Evolutionary conservation across 2,888 invertebrate species (phyloP).

Genomic region (Ischnus inquisitorius): DNA sequence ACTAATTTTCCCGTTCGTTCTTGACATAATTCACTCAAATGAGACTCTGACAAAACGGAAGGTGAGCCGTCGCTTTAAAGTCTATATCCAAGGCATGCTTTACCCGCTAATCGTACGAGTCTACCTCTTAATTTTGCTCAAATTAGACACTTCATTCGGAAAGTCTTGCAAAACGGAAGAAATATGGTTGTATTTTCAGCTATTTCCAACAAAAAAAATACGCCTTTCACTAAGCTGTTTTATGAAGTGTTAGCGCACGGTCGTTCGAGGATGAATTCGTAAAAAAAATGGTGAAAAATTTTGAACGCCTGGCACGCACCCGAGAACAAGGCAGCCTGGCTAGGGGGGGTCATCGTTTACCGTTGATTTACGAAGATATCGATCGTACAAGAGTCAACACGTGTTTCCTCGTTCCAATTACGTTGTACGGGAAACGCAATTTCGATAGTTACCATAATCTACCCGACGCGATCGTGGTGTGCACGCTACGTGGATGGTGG

Average conservation of each 20-base stretch:
- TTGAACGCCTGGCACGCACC: background rate
- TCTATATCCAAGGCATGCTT: no score
- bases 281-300: background rate
- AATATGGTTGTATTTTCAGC: no score
- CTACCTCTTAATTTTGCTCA: no score
- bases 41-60: no score
- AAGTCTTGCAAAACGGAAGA: no score
- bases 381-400: slow-evolving; percentile 68
- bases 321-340: background rate
- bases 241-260: background rate
- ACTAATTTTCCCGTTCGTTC: background rate
- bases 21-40: background rate
- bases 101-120: no score
- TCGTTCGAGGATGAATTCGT: background rate
- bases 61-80: no score
- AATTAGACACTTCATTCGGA: no score
- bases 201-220: no score
- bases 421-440: slow-evolving; percentile 72
- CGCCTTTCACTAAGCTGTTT: no score
- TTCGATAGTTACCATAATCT: slow-evolving; percentile 72
- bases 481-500: slow-evolving; percentile 58
- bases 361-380: slow-evolving; percentile 66
- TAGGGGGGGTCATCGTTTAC: slow-evolving; percentile 44
- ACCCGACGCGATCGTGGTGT: slow-evolving; percentile 60
- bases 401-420: slow-evolving; percentile 70